phyloP scores from a whole-genome alignment of 1,140 invertebrate genomes.

The Stratiolaelaps scimitus region DNA sequence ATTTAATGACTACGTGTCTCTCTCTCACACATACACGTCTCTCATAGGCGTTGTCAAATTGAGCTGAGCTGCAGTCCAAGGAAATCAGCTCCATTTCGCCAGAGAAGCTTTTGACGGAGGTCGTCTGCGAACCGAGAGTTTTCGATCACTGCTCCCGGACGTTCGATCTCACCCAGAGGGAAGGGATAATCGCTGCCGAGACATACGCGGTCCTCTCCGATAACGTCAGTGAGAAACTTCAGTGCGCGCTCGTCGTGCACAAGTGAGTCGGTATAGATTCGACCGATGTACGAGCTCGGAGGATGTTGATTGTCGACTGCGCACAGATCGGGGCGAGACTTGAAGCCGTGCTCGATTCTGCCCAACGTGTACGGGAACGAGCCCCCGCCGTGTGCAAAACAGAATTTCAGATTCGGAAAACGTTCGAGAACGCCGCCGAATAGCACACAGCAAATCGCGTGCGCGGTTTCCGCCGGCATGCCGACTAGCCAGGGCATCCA shows the following conservation, averaged over 20 bases:
- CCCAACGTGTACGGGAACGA: slow-evolving; percentile 50
- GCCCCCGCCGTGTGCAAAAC: slow-evolving; percentile 52
- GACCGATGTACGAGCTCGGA: slow-evolving; percentile 45
- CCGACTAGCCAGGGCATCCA: slow-evolving; percentile 54
- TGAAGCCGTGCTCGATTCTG: slow-evolving; percentile 45
- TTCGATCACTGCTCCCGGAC: slow-evolving; percentile 47
- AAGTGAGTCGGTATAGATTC: slow-evolving; percentile 48
- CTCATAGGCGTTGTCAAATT: neutral
- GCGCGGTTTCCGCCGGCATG: slow-evolving; percentile 51
- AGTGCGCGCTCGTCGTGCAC: slow-evolving; percentile 48
- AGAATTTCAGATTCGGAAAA: slow-evolving; percentile 44
- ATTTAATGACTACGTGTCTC: too few relatives aligned
- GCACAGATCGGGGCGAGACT: slow-evolving; percentile 48
- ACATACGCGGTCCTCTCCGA: slow-evolving; percentile 48
- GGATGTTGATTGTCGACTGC: slow-evolving; percentile 42
- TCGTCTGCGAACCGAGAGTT: slow-evolving; percentile 29
- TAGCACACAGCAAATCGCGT: slow-evolving; percentile 47
- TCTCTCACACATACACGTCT: too few relatives aligned
- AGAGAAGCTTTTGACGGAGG: neutral
- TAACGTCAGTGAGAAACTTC: slow-evolving; percentile 44
- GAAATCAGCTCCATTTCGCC: slow-evolving; percentile 16
- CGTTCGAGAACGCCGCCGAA: slow-evolving; percentile 50
- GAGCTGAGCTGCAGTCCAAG: slow-evolving; percentile 17
- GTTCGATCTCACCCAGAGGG: slow-evolving; percentile 47
- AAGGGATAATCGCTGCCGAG: slow-evolving; percentile 53